Conservation (phyloP, 2,888 invertebrate genomes). For the Clusia tigrina region DNA sequence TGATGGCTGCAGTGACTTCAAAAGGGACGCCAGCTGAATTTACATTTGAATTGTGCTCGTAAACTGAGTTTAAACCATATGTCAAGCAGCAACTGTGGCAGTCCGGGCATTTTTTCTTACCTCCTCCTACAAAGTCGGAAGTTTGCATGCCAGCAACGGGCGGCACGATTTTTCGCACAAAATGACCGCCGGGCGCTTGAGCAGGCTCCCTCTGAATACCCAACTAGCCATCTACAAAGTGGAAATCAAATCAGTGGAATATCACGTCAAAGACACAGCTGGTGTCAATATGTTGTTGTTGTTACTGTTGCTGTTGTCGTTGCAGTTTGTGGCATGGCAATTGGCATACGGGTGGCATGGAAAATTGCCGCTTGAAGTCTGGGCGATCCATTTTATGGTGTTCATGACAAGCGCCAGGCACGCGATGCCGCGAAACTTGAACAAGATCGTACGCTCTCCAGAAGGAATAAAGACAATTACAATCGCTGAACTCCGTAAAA, state of each 20-base stretch:
- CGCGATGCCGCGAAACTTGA: slow-evolving; percentile 13
- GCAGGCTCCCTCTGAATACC: background rate
- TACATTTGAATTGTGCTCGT: background rate
- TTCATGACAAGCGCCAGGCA: slow-evolving; percentile 11
- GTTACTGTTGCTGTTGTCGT: too few species aligned
- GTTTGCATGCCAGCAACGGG: slow-evolving; percentile 6
- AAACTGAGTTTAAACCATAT: background rate
- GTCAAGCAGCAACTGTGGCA: background rate
- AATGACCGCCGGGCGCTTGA: slow-evolving; percentile 8
- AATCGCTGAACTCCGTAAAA: slow-evolving; percentile 1
- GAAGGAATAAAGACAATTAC: too few species aligned
- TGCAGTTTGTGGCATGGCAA: slow-evolving; percentile 6
- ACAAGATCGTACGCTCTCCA: too few species aligned
- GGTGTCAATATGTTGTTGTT: too few species aligned
- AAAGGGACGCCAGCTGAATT: too few species aligned
- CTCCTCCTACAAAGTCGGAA: slow-evolving; percentile 3
- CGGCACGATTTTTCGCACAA: background rate
- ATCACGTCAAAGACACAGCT: too few species aligned
- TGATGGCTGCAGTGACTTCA: too few species aligned
- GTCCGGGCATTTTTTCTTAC: background rate
- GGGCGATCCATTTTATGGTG: background rate
- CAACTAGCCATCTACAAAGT: too few species aligned
- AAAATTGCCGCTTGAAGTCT: background rate
- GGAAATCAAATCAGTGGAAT: too few species aligned
- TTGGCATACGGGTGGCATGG: slow-evolving; percentile 1